Evolutionary conservation across 2,113 vertebrate species (phyloP).

Genomic region (Peucedramus taeniatus): DNA sequence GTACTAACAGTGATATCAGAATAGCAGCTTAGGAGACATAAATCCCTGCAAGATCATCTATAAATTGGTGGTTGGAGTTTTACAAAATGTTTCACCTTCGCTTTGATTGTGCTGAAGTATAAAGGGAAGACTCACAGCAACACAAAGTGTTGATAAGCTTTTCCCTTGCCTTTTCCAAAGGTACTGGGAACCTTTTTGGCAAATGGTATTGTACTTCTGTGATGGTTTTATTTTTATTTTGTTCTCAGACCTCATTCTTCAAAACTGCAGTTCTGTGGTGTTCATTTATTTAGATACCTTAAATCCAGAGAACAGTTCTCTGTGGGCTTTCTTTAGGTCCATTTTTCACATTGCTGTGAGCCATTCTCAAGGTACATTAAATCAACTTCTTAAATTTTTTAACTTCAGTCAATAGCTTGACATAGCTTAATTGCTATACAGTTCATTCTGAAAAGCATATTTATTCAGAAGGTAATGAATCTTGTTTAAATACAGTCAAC

Average conservation of each 20-base stretch:
- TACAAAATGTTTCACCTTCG: neutral
- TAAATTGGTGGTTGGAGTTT: neutral
- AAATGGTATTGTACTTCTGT: neutral
- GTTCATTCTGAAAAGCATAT: neutral
- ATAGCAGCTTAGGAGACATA: neutral
- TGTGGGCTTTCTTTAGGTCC: neutral
- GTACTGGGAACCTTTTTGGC: neutral
- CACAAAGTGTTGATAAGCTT: neutral
- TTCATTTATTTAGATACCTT: neutral
- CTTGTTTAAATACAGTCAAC: neutral
- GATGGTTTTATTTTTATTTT: neutral
- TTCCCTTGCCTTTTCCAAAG: neutral
- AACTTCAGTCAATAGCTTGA: neutral
- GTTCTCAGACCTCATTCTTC: neutral
- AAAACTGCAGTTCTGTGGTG: neutral
- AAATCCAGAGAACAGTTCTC: neutral
- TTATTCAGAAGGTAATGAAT: constrained; percentile 27
- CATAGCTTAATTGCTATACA: neutral
- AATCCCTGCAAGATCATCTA: neutral
- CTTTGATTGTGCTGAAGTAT: neutral
- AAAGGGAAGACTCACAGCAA: neutral
- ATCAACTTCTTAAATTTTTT: neutral
- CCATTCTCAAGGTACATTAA: neutral
- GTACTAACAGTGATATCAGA: neutral
- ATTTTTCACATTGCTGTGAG: neutral